Evolutionary conservation across 1,140 invertebrate genomes (phyloP).

Genomic region (Oscheius sp.): DNA sequence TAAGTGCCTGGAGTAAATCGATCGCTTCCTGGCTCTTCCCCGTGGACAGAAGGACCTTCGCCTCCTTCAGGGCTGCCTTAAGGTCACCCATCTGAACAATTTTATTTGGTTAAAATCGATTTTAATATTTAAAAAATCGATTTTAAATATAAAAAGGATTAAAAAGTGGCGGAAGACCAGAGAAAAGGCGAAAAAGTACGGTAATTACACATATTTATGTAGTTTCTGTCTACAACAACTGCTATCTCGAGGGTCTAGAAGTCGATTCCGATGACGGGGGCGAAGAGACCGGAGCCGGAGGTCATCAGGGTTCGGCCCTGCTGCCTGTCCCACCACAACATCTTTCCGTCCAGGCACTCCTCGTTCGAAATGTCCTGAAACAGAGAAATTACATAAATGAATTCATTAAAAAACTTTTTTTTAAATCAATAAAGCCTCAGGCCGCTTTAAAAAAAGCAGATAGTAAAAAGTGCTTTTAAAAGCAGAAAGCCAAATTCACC

Average conservation of each 20-base stretch:
- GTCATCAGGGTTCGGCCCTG: constrained; percentile 39
- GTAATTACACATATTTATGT: too few species aligned
- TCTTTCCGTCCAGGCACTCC: constrained; percentile 51
- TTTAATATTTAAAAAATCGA: too few species aligned
- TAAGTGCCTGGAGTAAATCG: neutral
- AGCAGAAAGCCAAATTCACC: neutral
- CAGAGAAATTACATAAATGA: too few species aligned
- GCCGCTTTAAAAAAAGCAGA: too few species aligned
- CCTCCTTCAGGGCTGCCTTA: neutral
- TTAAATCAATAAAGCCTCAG: too few species aligned
- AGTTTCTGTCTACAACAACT: too few species aligned
- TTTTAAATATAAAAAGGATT: too few species aligned
- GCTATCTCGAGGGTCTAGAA: too few species aligned
- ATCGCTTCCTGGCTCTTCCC: neutral
- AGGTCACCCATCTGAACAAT: neutral
- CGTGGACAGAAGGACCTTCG: neutral
- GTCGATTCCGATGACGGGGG: constrained; percentile 45
- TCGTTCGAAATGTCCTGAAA: constrained; percentile 52
- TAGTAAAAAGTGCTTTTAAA: too few species aligned
- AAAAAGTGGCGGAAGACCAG: too few species aligned
- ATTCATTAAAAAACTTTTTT: neutral
- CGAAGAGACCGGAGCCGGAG: constrained; percentile 47
- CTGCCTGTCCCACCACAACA: constrained; percentile 59
- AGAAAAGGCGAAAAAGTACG: too few species aligned
- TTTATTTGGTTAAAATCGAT: too few species aligned